These are phyloP conservation scores for Phenganax marumi DNA, from an alignment of 92 coral and sea anemone species.

Conservation along the genomic window DNA sequence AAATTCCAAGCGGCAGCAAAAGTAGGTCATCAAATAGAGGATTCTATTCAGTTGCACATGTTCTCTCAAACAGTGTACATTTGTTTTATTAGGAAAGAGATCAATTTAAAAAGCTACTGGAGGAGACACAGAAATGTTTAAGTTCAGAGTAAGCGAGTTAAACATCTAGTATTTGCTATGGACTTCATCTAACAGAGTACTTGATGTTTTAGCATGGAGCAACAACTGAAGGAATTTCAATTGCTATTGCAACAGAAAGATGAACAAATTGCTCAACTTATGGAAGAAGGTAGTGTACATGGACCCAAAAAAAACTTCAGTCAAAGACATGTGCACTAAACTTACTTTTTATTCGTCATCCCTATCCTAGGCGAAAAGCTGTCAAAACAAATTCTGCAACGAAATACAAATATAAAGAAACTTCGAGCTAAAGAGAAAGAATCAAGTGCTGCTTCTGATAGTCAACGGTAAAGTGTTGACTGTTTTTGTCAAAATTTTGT, in stretches of 20 bases:
- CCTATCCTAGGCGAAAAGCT: constrained; percentile 81
- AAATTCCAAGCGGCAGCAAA: constrained; percentile 74
- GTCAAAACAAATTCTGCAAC: constrained; percentile 90
- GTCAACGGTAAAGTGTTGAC: constrained; percentile 56
- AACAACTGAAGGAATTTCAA: constrained; percentile 77
- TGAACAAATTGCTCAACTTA: constrained; percentile 85
- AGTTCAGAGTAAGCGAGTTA: constrained; percentile 65
- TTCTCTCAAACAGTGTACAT: not conserved
- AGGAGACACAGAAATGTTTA: constrained; percentile 71
- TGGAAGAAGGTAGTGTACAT: constrained; percentile 74
- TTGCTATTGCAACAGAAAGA: constrained; percentile 77
- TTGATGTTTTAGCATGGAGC: constrained; percentile 62
- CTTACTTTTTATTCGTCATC: not conserved
- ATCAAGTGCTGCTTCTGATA: constrained; percentile 65
- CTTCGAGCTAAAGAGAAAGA: constrained; percentile 94
- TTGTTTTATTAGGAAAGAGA: constrained; percentile 75
- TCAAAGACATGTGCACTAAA: not conserved
- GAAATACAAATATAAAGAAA: constrained; percentile 83
- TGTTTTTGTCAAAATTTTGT: not conserved
- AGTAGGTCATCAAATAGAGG: constrained; percentile 41
- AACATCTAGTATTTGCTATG: not conserved
- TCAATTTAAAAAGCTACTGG: constrained; percentile 64
- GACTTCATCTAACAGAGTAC: not conserved
- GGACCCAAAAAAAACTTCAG: not conserved
- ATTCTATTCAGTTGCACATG: not conserved